Evolutionary conservation across 2,113 vertebrate species (phyloP), one percentile per base, ranked within the genome.

Genomic region (Cyprinodon brontotheroides): DNA sequence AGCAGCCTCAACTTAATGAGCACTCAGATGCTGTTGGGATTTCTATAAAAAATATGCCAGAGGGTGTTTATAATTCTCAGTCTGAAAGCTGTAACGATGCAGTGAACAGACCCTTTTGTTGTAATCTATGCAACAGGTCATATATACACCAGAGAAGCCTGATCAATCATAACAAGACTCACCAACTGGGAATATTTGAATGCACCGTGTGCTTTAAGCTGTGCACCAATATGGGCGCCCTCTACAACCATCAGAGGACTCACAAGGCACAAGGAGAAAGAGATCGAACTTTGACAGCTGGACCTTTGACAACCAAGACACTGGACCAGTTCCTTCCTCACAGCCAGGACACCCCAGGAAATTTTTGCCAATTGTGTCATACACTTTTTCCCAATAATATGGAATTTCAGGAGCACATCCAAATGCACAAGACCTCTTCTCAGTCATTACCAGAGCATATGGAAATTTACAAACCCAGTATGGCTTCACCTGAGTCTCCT

Each of bases 61-160:
- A 93, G 68, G 78, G 69, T n/a, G 67, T 68, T 73, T 84, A 64
- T 81, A 77, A 81, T 60, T n/a, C 82, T 8, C 75, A 86, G 37
- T 59, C 77, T 1, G 93, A 92, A 38, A 72, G 71, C 41, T 77
- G 84, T 8, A 91, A 92, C 22, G 80, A 92, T 40, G 53, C 81
- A 20, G 74, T 60, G 38, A 82, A 87, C 77, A 83, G 94, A 39
- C 94, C 94, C 0, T 95, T 91, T 77, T 92, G 91, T 62, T 97
- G 96, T 68, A 91, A 94, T 64, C 91, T 94, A 76, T 97, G 96
- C 76, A 94, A 95, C 39, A 97, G 96, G 80, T 95, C 94, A 0
- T 97, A 97, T 83, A 94, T 96, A 36, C 96, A 98, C 81, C 95
- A 95, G 0, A 94, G 96, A 43, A 97, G 96, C 87, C 92, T 97